phyloP scores from a whole-genome alignment of 2,797 vertebrate species.

The Setipinna tenuifilis region DNA sequence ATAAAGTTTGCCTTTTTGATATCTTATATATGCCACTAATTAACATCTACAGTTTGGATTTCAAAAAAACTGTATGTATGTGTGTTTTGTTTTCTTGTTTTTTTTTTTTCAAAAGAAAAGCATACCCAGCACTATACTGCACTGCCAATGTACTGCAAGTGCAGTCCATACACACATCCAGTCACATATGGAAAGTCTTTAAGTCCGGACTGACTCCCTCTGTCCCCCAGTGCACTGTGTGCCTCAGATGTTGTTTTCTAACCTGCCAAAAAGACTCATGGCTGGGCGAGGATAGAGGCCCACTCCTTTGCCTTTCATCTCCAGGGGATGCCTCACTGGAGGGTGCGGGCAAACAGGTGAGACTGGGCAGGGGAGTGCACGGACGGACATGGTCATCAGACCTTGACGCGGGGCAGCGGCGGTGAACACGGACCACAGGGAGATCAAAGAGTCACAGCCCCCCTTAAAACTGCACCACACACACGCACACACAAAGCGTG shows the following conservation, averaged over 20 bases:
- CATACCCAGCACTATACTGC: not conserved
- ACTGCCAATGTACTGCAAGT: constrained; percentile 35
- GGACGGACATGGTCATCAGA: constrained; percentile 48
- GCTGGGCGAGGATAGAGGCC: constrained; percentile 45
- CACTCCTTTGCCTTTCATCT: constrained; percentile 69
- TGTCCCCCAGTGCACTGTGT: constrained; percentile 63
- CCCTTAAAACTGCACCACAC: constrained; percentile 7
- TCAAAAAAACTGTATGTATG: not conserved
- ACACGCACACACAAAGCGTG: not conserved
- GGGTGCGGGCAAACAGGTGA: constrained; percentile 68
- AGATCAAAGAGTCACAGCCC: constrained; percentile 54
- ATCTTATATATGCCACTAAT: not conserved
- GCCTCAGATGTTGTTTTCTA: constrained; percentile 65
- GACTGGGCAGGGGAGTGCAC: constrained; percentile 43
- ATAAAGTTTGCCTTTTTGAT: not conserved
- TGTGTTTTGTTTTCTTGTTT: too few relatives aligned
- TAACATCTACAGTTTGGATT: not conserved
- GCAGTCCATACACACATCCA: constrained; percentile 30
- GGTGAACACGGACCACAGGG: constrained; percentile 38
- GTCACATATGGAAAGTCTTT: constrained; percentile 72
- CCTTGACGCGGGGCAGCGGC: constrained; percentile 33
- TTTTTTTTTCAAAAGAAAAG: not conserved
- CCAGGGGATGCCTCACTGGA: constrained; percentile 44
- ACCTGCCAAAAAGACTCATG: constrained; percentile 65
- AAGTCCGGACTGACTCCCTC: constrained; percentile 49